Evolutionary conservation across 1,140 invertebrate genomes (phyloP), one percentile per base, ranked within the genome.

Genomic region (Ctenoplectra terminalis): DNA sequence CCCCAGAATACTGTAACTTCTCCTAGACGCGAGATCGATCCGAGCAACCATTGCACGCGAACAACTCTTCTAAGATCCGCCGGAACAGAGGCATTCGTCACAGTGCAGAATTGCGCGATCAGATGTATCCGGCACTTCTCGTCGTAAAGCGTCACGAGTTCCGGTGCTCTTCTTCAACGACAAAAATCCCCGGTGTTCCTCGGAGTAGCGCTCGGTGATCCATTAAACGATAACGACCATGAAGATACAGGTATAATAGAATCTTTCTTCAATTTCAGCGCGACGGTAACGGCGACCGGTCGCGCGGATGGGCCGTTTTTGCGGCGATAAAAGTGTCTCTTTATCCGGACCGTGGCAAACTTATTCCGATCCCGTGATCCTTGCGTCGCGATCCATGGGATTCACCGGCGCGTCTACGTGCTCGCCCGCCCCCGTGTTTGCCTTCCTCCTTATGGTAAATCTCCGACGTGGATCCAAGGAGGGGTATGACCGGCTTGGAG

Each of bases 381-480:
- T 50, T 11, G 37, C 37, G 50, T 2, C 37, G 31, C 34, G 64
- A 67, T 77, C 52, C 67, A 52, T 11, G 9, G 48, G 71, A 66
- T 75, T 73, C 54, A 5, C 8, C 46, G 67, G 8, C 46, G n/a
- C 66, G 43, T 63, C 52, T 50, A 37, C 48, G 67, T 34, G 63
- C 37, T 20, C 37, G 2, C 3, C 15, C 8, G n/a, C 46, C 2
- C 23, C 11, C 17, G 29, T 77, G 64, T 58, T 70, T 77, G 64
- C 69, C 31, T 23, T n/a, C 1, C 67, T 61, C 77, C 66, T 70
- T 71, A 71, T 61, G 76, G 67, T 79, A 72, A 71, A 72, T 71
- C 61, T 40, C 3, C 31, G 54, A 50, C 23, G 54, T 9, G 56
- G 67, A 61, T 71, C 54, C 29, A 48, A 11, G 9, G 6, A 17